Percentiles rank a stretch among this genome's conserved stretches.
Conservation (phyloP, 1,140 invertebrate genomes). For the Drosophila willistoni region DNA sequence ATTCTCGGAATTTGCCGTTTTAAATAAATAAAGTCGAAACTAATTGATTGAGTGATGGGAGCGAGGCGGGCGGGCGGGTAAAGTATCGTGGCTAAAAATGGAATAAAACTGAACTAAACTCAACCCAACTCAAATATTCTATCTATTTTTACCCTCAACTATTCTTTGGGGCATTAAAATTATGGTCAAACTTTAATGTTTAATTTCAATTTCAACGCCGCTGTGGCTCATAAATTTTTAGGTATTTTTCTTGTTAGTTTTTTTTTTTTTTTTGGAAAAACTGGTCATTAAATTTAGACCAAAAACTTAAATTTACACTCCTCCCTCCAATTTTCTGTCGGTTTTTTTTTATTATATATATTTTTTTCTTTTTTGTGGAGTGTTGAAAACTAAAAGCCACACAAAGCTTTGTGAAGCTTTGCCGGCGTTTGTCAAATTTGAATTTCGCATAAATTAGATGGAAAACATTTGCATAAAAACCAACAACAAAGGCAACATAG, state of each 20-base stretch:
- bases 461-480: conserved; percentile 54
- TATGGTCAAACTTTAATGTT: conserved; percentile 51
- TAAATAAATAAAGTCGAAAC: conserved; percentile 23
- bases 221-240: conserved; percentile 69
- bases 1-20: conserved; percentile 2
- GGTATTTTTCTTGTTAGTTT: no score
- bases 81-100: background rate
- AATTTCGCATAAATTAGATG: conserved; percentile 77
- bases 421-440: conserved; percentile 52
- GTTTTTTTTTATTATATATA: background rate
- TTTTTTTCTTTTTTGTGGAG: conserved; percentile 13
- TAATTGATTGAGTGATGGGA: conserved; percentile 17
- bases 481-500: conserved; percentile 40
- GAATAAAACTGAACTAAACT: background rate
- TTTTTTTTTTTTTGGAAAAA: conserved; percentile 24
- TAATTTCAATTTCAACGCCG: conserved; percentile 72
- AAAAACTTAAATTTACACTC: conserved; percentile 59
- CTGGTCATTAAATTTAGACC: conserved; percentile 66
- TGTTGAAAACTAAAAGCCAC: conserved; percentile 61
- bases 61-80: background rate
- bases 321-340: conserved; percentile 10
- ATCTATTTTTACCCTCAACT: background rate
- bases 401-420: conserved; percentile 48
- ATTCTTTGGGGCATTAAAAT: conserved; percentile 11
- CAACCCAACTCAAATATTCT: background rate